These are phyloP conservation scores for Lypha dubia DNA, from an alignment of 2,888 invertebrate species.

Conservation along the genomic window DNA sequence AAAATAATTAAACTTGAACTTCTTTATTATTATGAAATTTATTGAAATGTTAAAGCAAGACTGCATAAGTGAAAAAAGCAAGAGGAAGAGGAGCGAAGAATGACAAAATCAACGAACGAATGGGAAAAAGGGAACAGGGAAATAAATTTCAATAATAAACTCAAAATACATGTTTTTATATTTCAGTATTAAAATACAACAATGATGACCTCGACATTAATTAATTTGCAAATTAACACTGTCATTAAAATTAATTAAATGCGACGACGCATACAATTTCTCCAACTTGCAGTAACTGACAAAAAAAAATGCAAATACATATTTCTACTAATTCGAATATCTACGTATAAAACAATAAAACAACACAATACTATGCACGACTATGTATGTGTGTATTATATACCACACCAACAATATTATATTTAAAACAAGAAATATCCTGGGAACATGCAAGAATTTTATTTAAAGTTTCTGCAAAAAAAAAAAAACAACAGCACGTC, in stretches of 20 bases:
- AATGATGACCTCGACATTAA: slow-evolving; percentile 72
- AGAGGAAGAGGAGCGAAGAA: slow-evolving; percentile 1
- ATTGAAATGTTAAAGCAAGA: slow-evolving; percentile 32
- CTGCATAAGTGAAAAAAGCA: too few species aligned
- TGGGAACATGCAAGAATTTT: slow-evolving; percentile 63
- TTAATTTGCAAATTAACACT: slow-evolving; percentile 75
- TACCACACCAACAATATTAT: not conserved
- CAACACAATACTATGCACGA: not conserved
- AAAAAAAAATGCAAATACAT: slow-evolving; percentile 35
- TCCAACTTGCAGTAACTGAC: slow-evolving; percentile 38
- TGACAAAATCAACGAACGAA: not conserved
- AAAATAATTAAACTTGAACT: slow-evolving; percentile 72
- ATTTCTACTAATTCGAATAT: slow-evolving; percentile 33
- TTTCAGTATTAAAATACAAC: slow-evolving; percentile 39
- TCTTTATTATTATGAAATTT: slow-evolving; percentile 66
- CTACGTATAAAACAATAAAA: slow-evolving; percentile 36
- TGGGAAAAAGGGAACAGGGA: not conserved
- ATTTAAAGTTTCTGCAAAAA: slow-evolving; percentile 25
- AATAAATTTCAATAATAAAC: slow-evolving; percentile 40
- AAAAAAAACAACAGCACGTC: not conserved
- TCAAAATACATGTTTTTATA: slow-evolving; percentile 33
- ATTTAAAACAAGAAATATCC: slow-evolving; percentile 46
- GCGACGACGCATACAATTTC: slow-evolving; percentile 55
- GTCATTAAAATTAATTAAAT: slow-evolving; percentile 73
- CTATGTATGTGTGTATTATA: not conserved